Evolutionary conservation across 2,797 vertebrate genomes (phyloP), one percentile per base, ranked within the genome.

Genomic region (Danio choprae): DNA sequence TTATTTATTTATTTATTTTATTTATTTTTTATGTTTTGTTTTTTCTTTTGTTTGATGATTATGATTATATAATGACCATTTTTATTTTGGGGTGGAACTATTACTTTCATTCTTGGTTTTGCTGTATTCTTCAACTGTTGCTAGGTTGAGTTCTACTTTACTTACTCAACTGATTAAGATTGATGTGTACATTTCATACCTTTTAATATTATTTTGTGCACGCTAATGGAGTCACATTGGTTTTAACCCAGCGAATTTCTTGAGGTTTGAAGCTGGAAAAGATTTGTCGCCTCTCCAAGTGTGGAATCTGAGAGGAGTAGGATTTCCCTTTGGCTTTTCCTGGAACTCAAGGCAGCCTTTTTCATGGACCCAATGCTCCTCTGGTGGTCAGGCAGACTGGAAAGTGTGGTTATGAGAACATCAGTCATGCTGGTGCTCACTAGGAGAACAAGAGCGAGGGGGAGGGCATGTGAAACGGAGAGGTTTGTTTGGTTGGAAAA

Each of bases 401-500:
- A 86, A 84, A 84, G 85, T 86, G 71, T 86, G 85, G 81, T 86
- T 84, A 83, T 86, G 81, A 84, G 80, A 84, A 84, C 78, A 81
- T 86, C 78, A 77, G 77, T 83, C 74, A 74, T 16, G 56, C 46
- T 82, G 69, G 55, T 84, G 74, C 70, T 84, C 63, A 86, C 74
- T 55, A 76, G 36, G 20, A 84, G 80, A 82, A 77, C 81, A 43
- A 77, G 67, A 81, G 55, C 56, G 4, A 53, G 62, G 74, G 50
- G 68, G 65, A 80, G 53, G 44, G 62, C 16, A 60, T 51, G 71
- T 50, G 79, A 68, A 68, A 75, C 4, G 29, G 55, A 72, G 53
- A 76, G n/a, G 16, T 4, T 56, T 40, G 13, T 51, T 73, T 18
- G 78, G 58, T 59, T 74, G 78, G 59, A 83, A 83, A 83, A 79